phyloP scores from a whole-genome alignment of 2,888 invertebrate species.

The Punctoribates punctum region DNA sequence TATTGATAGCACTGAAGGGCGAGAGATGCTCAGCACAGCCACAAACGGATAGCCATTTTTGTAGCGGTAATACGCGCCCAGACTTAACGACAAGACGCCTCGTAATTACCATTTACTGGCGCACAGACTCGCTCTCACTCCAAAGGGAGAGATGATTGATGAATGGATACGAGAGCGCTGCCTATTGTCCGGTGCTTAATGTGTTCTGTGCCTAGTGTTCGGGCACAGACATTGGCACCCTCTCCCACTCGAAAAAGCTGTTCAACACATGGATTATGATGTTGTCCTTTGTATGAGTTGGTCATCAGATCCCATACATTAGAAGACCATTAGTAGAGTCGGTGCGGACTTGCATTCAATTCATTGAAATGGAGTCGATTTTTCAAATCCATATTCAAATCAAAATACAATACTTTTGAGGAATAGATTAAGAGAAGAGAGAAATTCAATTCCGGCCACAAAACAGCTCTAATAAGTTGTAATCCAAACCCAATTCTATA shows the following conservation, averaged over 20 bases:
- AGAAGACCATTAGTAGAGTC: background rate
- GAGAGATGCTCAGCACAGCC: background rate
- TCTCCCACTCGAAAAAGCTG: background rate
- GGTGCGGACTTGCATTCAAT: too few species aligned
- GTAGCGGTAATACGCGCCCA: background rate
- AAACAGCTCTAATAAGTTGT: too few species aligned
- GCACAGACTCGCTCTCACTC: background rate
- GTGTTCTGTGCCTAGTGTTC: too few species aligned
- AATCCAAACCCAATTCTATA: too few species aligned
- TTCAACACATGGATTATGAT: constrained; percentile 31
- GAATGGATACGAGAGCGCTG: background rate
- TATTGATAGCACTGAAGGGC: background rate
- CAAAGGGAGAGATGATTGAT: background rate
- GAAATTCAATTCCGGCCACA: background rate
- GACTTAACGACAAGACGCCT: constrained; percentile 16
- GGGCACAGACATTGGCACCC: background rate
- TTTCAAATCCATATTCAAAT: background rate
- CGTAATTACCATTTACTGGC: constrained; percentile 16
- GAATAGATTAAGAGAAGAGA: background rate
- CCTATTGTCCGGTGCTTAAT: constrained; percentile 7
- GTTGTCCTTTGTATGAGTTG: constrained; percentile 6
- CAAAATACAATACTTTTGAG: background rate
- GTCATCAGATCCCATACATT: background rate
- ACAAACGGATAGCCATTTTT: background rate
- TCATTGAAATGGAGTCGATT: too few species aligned